Conservation (phyloP, 2,888 invertebrate species). For the Tetranychus piercei region DNA sequence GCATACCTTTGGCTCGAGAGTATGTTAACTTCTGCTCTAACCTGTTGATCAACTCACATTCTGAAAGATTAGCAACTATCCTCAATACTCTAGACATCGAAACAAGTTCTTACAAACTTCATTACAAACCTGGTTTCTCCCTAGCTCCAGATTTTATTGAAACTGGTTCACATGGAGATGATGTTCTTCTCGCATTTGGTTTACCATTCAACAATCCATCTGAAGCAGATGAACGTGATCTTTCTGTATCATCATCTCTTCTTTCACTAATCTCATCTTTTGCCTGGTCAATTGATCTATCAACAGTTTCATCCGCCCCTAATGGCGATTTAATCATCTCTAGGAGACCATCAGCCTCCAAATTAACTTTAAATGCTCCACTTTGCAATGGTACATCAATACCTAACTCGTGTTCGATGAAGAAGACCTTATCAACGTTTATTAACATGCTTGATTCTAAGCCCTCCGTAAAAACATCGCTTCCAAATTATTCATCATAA, state of each 20-base stretch:
- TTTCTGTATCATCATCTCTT: background rate
- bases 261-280: background rate
- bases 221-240: constrained; percentile 14
- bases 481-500: background rate
- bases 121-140: constrained; percentile 28
- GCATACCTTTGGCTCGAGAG: constrained; percentile 5
- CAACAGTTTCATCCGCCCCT: background rate
- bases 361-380: background rate
- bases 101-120: constrained; percentile 29
- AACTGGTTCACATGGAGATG: constrained; percentile 26
- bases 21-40: constrained; percentile 25
- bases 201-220: constrained; percentile 14
- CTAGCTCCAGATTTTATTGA: constrained; percentile 24
- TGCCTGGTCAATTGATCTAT: background rate
- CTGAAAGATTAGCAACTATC: constrained; percentile 16
- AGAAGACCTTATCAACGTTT: background rate
- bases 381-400: background rate
- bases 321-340: background rate
- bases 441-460: background rate
- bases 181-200: constrained; percentile 24
- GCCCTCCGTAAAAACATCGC: background rate
- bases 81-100: constrained; percentile 10
- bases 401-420: background rate
- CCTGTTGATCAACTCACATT: constrained; percentile 23
- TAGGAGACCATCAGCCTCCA: background rate